phyloP scores from a whole-genome alignment of 2,888 invertebrate species.

The Criorhina ranunculi region DNA sequence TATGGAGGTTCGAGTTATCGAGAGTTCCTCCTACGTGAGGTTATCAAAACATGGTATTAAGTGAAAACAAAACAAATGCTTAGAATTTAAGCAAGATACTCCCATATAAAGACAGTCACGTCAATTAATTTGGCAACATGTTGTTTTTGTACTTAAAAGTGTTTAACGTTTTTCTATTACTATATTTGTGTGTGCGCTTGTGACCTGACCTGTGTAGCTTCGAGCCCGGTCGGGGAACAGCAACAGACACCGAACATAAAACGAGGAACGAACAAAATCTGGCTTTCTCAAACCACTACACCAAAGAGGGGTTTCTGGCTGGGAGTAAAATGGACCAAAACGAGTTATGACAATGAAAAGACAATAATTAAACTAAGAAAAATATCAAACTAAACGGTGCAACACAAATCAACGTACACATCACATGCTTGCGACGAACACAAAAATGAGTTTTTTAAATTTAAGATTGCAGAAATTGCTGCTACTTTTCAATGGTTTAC shows the following conservation, averaged over 20 bases:
- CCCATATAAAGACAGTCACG: conserved; percentile 9
- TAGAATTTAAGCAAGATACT: conserved; percentile 2
- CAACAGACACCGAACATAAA: too few relatives aligned
- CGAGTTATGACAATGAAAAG: conserved; percentile 14
- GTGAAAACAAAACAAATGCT: not conserved
- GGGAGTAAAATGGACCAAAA: too few relatives aligned
- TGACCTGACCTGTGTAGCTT: too few relatives aligned
- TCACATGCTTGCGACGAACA: conserved; percentile 78
- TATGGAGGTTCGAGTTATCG: too few relatives aligned
- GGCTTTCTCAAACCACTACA: too few relatives aligned
- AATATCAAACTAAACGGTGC: conserved; percentile 77
- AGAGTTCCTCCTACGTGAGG: too few relatives aligned
- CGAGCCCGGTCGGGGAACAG: too few relatives aligned
- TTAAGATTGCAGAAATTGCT: conserved; percentile 86
- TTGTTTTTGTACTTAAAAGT: conserved; percentile 47
- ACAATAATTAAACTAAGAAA: conserved; percentile 73
- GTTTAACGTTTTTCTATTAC: conserved; percentile 26
- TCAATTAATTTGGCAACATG: conserved; percentile 36
- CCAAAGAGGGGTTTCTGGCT: too few relatives aligned
- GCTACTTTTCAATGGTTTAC: conserved; percentile 88
- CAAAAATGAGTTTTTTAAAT: conserved; percentile 76
- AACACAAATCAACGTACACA: conserved; percentile 80
- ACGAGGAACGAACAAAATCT: too few relatives aligned
- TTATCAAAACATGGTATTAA: too few relatives aligned
- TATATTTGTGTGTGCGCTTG: conserved; percentile 18